Evolutionary conservation across 2,797 vertebrate species (phyloP), one percentile per base, ranked within the genome.

Genomic region (Mormyrops attenuatus): DNA sequence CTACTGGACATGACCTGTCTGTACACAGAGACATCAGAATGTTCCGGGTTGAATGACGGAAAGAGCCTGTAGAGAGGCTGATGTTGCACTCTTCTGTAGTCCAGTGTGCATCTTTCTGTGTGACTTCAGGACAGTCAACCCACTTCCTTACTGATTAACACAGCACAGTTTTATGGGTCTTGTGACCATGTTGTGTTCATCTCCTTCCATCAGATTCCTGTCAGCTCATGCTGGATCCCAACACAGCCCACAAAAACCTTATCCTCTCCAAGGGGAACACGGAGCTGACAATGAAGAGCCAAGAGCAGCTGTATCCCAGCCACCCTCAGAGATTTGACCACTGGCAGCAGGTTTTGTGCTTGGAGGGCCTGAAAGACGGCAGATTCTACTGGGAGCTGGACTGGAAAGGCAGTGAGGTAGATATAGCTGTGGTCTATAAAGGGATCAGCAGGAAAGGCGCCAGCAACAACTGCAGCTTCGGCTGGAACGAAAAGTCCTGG

Each of bases 401-500:
- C 88, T 96, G 96, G 95, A 94, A 22, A 3, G 96, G 96, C 11
- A 95, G 94, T 8, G 95, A 96, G 91, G 90, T 94, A 4, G 96
- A 96, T 82, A 89, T 97, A 1, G 96, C 94, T 0, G 92, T 96
- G 5, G 91, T 94, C 49, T 96, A 96, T 93, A 95, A 90, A 63
- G 94, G 94, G 30, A 94, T 96, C 89, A 91, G 44, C 13, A 95
- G 96, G 53, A 97, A 96, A 92, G 95, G 95, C 77, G 95, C 91
- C 0, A 77, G 93, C 55, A 95, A 95, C 0, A 92, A 94, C 17
- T 95, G 96, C 93, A 96, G 96, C 91, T 94, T 97, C 82, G 96
- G 96, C 57, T 96, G 95, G 95, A 97, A 96, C 0, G 94, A 96
- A 89, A 94, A 93, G 91, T 97, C 97, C 89, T 97, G 96, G 97